These are phyloP conservation scores for Spinus olivaceus DNA, from an alignment of 2,797 vertebrate species.

Conservation along the genomic window DNA sequence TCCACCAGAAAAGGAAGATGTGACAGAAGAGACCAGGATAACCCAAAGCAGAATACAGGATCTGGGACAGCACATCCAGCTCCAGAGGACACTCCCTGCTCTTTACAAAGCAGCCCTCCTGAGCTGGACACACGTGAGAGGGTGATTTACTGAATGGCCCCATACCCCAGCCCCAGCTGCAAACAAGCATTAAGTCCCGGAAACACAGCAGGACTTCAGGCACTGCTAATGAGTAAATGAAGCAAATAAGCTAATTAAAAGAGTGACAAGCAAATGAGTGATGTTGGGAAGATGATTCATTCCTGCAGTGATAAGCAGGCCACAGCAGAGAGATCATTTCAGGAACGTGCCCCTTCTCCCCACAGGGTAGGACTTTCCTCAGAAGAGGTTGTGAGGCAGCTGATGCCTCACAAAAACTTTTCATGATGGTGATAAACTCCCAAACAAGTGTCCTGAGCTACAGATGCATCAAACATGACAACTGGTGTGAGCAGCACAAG, in stretches of 20 bases:
- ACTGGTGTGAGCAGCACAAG: background rate
- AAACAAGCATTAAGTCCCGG: background rate
- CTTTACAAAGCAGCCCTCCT: background rate
- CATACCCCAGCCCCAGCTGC: background rate
- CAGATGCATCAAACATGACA: background rate
- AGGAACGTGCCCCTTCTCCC: background rate
- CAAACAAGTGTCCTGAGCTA: background rate
- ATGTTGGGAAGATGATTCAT: slow-evolving; percentile 52
- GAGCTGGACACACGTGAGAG: background rate
- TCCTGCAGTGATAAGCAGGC: background rate
- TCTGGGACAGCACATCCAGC: background rate
- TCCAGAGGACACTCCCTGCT: background rate
- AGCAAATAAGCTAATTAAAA: slow-evolving; percentile 80
- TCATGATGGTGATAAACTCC: background rate
- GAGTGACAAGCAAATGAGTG: slow-evolving; percentile 62
- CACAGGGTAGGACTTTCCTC: background rate
- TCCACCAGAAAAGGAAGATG: background rate
- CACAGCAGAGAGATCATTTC: background rate
- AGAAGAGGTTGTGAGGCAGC: background rate
- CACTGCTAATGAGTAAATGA: slow-evolving; percentile 69
- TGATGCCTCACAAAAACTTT: background rate
- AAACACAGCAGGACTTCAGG: slow-evolving; percentile 70
- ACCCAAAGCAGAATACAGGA: background rate
- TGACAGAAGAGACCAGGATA: background rate
- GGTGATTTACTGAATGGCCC: background rate